phyloP scores from a whole-genome alignment of 2,113 vertebrate genomes.

The Chitala chitala region DNA sequence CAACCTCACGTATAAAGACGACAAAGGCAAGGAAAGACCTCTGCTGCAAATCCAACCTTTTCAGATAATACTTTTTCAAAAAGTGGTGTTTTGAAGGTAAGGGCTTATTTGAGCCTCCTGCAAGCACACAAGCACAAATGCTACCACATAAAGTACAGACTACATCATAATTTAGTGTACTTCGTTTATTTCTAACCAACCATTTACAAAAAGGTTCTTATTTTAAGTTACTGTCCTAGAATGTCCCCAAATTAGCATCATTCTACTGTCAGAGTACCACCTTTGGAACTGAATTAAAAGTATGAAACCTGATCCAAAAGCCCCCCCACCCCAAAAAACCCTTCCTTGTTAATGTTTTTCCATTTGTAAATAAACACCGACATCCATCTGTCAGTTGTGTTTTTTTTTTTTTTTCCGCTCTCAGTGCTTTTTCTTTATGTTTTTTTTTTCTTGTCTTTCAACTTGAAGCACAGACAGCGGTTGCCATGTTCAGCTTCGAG shows the following conservation, averaged over 20 bases:
- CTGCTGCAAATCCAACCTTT: too few relatives aligned
- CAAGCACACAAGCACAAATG: not conserved
- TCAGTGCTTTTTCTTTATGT: slow-evolving; percentile 56
- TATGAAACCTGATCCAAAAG: slow-evolving; percentile 50
- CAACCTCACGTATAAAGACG: too few relatives aligned
- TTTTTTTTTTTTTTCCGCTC: slow-evolving; percentile 53
- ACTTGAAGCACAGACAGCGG: slow-evolving; percentile 53
- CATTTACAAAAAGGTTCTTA: slow-evolving; percentile 70
- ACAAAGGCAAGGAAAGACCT: too few relatives aligned
- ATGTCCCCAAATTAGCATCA: slow-evolving; percentile 32
- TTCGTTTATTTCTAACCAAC: slow-evolving; percentile 72
- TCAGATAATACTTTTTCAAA: too few relatives aligned
- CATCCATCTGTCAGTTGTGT: slow-evolving; percentile 58
- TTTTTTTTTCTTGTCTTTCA: slow-evolving; percentile 26
- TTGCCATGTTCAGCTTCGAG: slow-evolving; percentile 52
- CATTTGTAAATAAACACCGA: slow-evolving; percentile 48
- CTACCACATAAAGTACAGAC: slow-evolving; percentile 16
- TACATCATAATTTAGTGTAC: slow-evolving; percentile 39
- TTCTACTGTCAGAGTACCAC: slow-evolving; percentile 69
- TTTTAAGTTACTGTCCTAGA: slow-evolving; percentile 74
- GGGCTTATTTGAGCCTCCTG: too few relatives aligned
- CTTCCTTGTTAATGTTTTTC: slow-evolving; percentile 24
- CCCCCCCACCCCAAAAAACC: slow-evolving; percentile 38
- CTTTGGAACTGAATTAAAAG: slow-evolving; percentile 72
- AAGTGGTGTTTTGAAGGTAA: too few relatives aligned